phyloP scores from a whole-genome alignment of 2,113 vertebrate genomes.

The Scatophagus argus region DNA sequence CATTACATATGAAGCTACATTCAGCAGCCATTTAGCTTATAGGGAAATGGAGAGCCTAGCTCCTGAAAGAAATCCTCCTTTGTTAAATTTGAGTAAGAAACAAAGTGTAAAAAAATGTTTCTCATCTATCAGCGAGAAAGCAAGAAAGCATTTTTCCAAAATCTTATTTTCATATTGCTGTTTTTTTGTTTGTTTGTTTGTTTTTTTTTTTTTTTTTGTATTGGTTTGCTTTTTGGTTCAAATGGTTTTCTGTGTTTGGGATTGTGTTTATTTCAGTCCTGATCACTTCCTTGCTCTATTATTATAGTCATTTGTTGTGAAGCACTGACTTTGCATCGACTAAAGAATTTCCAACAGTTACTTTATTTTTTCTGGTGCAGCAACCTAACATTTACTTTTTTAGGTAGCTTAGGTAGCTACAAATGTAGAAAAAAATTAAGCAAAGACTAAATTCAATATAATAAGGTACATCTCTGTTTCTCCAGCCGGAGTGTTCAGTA shows the following conservation, averaged over 20 bases:
- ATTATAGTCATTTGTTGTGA: not conserved
- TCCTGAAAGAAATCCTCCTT: too few relatives aligned
- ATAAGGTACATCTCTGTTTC: constrained; percentile 17
- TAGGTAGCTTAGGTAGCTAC: too few relatives aligned
- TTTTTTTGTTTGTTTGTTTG: not conserved
- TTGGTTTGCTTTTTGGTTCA: not conserved
- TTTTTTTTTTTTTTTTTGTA: not conserved
- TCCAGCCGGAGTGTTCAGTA: constrained; percentile 44
- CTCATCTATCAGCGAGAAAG: too few relatives aligned
- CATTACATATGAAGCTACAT: not conserved
- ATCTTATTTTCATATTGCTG: not conserved
- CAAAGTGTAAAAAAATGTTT: too few relatives aligned
- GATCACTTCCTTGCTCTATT: not conserved
- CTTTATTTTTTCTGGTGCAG: not conserved
- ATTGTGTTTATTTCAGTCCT: not conserved
- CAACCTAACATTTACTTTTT: not conserved
- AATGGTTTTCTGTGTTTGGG: not conserved
- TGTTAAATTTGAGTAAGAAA: too few relatives aligned
- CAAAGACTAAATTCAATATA: not conserved
- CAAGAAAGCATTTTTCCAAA: not conserved
- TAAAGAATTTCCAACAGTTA: too few relatives aligned
- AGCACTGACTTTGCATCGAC: not conserved
- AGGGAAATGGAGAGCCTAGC: too few relatives aligned
- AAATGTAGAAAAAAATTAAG: not conserved
- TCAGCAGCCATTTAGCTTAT: too few relatives aligned